phyloP scores from a whole-genome alignment of 2,113 vertebrate species.

The Bufo gargarizans region DNA sequence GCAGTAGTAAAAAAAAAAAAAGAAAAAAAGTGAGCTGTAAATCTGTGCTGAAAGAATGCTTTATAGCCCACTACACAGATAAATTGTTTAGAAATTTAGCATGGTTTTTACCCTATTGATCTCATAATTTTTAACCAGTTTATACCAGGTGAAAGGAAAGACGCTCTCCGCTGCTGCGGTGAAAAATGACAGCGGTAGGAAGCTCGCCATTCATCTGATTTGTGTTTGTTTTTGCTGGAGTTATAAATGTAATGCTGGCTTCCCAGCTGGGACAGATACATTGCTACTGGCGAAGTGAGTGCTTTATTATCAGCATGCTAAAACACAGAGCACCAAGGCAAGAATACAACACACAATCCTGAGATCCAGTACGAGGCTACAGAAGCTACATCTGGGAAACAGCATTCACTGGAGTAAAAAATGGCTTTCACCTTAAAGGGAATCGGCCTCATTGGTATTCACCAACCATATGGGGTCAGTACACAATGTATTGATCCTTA shows the following conservation, averaged over 20 bases:
- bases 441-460: background rate
- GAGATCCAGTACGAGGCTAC: background rate
- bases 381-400: background rate
- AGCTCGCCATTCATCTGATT: constrained; percentile 51
- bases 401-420: background rate
- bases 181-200: constrained; percentile 49
- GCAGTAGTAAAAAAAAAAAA: background rate
- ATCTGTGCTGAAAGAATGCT: constrained; percentile 37
- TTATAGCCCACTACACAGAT: constrained; percentile 44
- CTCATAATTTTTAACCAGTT: constrained; percentile 48
- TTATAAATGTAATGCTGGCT: constrained; percentile 50
- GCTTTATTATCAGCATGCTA: constrained; percentile 62
- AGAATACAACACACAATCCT: background rate
- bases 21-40: constrained; percentile 25
- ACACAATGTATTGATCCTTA: background rate
- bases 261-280: constrained; percentile 58
- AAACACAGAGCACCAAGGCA: constrained; percentile 61
- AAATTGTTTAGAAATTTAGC: constrained; percentile 42
- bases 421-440: background rate
- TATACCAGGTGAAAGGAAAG: constrained; percentile 44
- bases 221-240: constrained; percentile 55
- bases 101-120: constrained; percentile 52
- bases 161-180: constrained; percentile 1
- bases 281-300: constrained; percentile 56
- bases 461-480: background rate